A percentile compares a stretch with the other conserved stretches of the same genome.
These are phyloP conservation scores for Etheostoma nigrum DNA, from an alignment of 2,797 vertebrate genomes.

Conservation along the genomic window DNA sequence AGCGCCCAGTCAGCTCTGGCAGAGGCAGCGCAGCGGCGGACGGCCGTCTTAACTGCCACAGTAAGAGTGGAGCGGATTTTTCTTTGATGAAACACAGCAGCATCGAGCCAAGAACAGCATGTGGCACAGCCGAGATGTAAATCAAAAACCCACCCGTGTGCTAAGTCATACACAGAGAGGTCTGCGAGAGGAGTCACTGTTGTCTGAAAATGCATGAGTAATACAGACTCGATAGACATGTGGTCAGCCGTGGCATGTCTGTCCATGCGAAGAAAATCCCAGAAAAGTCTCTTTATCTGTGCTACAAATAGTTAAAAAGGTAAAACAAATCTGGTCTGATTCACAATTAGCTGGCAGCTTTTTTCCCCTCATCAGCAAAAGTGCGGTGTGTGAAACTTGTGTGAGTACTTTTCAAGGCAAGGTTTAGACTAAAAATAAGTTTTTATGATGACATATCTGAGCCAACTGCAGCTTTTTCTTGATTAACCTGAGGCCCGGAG, in stretches of 20 bases:
- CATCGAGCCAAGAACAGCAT: slow-evolving; percentile 88
- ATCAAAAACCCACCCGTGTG: slow-evolving; percentile 88
- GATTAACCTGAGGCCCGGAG: slow-evolving; percentile 75
- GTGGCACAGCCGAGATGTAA: slow-evolving; percentile 88
- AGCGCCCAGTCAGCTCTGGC: slow-evolving; percentile 59
- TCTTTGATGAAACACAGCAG: slow-evolving; percentile 89
- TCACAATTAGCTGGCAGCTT: slow-evolving; percentile 68
- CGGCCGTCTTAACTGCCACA: slow-evolving; percentile 71
- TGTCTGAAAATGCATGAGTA: slow-evolving; percentile 90
- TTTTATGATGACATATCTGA: slow-evolving; percentile 78
- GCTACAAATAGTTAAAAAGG: slow-evolving; percentile 55
- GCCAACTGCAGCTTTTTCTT: slow-evolving; percentile 76
- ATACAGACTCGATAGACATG: slow-evolving; percentile 85
- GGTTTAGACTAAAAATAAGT: slow-evolving; percentile 83
- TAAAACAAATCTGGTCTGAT: slow-evolving; percentile 64
- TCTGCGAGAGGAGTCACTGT: slow-evolving; percentile 84
- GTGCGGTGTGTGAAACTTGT: slow-evolving; percentile 58
- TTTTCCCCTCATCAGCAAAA: slow-evolving; percentile 59
- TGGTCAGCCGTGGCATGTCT: slow-evolving; percentile 81
- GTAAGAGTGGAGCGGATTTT: slow-evolving; percentile 83
- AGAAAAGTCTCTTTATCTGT: slow-evolving; percentile 31
- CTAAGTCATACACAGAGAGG: slow-evolving; percentile 86
- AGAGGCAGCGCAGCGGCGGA: slow-evolving; percentile 71
- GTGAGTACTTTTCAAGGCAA: slow-evolving; percentile 73
- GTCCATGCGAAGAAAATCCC: slow-evolving; percentile 62